Evolutionary conservation across 2,113 vertebrate species (phyloP), one percentile per base, ranked within the genome.

Genomic region (Oncorhynchus gorbuscha): DNA sequence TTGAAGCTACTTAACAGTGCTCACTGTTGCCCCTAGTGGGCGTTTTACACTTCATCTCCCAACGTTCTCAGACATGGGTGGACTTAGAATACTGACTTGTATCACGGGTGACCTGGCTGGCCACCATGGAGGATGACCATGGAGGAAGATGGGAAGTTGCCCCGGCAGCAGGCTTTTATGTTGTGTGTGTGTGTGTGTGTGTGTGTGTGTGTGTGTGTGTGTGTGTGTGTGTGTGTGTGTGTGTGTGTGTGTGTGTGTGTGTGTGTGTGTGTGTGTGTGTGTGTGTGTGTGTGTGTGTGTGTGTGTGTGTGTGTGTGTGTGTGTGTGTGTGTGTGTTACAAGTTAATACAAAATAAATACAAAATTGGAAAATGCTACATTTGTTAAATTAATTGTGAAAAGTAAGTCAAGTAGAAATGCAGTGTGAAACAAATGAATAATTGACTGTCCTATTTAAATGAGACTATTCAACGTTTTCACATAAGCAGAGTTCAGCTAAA

Each of bases 101-200:
- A 45, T 45, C 39, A 45, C 39, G 2, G 39, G 39, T 45, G 39
- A 45, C 39, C 39, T 45, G 39, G 39, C 39, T 45, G 39, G 39
- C 9, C 39, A 45, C 39, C 39, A 45, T 9, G 39, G 39, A 45
- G 8, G 39, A 85, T 84, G 79, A 75, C 76, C 78, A 87, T 79
- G 85, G 86, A 84, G 55, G 77, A 80, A 80, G 79, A 85, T 72
- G 79, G 80, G 55, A 69, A 20, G 68, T 18, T 6, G 30, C 35
- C 72, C 22, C 77, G 61, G 82, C 86, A 87, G 86, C 80, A 84
- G 87, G 84, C 78, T 69, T 69, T 74, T 22, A 20, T 18, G 9
- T 20, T 49, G 39, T 26, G 39, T 49, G 69, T 49, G 18, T 81
- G 69, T 30, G 55, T 51, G n/a, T 22, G n/a, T n/a, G 24, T 73